Evolutionary conservation across 1,140 invertebrate species (phyloP).

Genomic region (Drosophila seguyi): DNA sequence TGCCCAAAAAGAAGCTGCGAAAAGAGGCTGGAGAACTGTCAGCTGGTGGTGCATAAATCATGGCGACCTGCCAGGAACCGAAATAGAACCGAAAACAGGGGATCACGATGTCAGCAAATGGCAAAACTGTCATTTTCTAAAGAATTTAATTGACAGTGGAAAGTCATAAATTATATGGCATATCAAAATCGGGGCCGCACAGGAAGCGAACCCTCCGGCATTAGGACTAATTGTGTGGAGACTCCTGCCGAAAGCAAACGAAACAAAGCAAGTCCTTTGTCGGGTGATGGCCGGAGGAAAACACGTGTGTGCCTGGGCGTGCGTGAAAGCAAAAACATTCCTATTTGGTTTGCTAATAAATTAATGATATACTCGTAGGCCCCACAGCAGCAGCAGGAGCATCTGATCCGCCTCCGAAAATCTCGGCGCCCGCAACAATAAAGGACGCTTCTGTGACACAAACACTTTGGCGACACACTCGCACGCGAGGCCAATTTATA

Average conservation of each 20-base stretch:
- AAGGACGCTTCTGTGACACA: slow-evolving; percentile 63
- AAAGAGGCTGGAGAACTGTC: slow-evolving; percentile 63
- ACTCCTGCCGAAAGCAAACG: slow-evolving; percentile 3
- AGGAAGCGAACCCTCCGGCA: slow-evolving; percentile 19
- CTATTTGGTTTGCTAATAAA: slow-evolving; percentile 82
- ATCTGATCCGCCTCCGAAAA: slow-evolving; percentile 28
- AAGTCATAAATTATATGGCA: slow-evolving; percentile 79
- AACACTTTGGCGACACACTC: slow-evolving; percentile 62
- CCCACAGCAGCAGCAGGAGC: slow-evolving; percentile 1
- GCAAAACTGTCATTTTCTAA: slow-evolving; percentile 75
- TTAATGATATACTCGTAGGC: slow-evolving; percentile 71
- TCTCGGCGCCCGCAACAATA: slow-evolving; percentile 56
- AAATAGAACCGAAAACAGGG: slow-evolving; percentile 44
- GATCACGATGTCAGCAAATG: slow-evolving; percentile 65
- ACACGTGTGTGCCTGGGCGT: slow-evolving; percentile 46
- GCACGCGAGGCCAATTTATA: slow-evolving; percentile 53
- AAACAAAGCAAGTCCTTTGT: slow-evolving; percentile 26
- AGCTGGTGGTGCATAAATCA: slow-evolving; percentile 69
- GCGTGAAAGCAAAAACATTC: slow-evolving; percentile 56
- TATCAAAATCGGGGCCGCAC: slow-evolving; percentile 27
- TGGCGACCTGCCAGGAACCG: slow-evolving; percentile 40
- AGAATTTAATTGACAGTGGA: slow-evolving; percentile 82
- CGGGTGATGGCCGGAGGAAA: slow-evolving; percentile 8
- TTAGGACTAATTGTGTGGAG: slow-evolving; percentile 51
- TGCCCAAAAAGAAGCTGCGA: slow-evolving; percentile 40